Base-by-base conservation (phyloP, 2,888 invertebrate species). In the Leucophenga montana region DNA sequence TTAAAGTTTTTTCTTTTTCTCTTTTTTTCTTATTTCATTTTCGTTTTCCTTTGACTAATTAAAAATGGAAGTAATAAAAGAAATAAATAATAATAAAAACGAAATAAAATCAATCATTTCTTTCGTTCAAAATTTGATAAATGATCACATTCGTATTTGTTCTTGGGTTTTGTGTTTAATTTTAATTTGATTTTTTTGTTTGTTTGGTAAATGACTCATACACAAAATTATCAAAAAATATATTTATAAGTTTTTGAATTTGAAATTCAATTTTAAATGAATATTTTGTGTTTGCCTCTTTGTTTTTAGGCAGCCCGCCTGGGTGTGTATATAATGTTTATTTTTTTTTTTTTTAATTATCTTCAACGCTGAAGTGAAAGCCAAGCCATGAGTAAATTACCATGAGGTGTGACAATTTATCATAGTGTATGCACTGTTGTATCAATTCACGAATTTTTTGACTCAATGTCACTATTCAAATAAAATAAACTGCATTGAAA, bases 51-150 rank as follows among this genome's bases (percentile, higher is more conserved):
- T 46, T 50, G 33, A 77, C 83, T 81, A 81, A 81, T 83, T 83
- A 83, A 82, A 77, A 73, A 74, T 69, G 77, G 73, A 74, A 71
- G 31, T 13, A 54, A 71, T 69, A 75, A 69, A 69, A 74, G 70
- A 73, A 46, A n/a, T 72, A 74, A 74, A 71, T 59, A 46, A 46
- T 61, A 71, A 73, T 53, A 68, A 68, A 56, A 46, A 56, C 46
- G 66, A 71, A 69, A 71, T 76, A 74, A 76, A 79, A 81, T 81
- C 80, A 81, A 83, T 81, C 83, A 83, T 81, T 39, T 39, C 39
- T 11, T 39, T 80, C 81, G 79, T 75, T 76, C 66, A 18, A 81
- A 81, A 77, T 81, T 81, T 81, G 83, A 81, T 81, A 83, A 81
- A 81, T 81, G 80, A 75, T 67, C 67, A 31, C 27, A 48, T 31